These are phyloP conservation scores for Dolichallabes microphthalmus DNA, from an alignment of 2,113 vertebrate genomes.

Conservation along the genomic window DNA sequence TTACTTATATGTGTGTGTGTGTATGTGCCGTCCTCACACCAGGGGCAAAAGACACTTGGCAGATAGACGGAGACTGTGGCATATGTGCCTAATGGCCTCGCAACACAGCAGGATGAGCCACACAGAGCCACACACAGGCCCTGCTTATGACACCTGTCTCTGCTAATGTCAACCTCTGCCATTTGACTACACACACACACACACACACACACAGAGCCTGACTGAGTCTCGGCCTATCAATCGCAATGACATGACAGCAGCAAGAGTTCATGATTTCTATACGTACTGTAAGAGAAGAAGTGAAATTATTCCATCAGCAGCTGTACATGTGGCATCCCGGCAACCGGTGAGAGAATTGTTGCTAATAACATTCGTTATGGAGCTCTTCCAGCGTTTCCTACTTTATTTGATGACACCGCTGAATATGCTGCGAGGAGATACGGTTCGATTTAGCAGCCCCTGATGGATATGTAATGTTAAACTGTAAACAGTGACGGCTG, in stretches of 20 bases:
- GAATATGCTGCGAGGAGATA: neutral
- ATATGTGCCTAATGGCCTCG: conserved; percentile 49
- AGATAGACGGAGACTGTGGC: conserved; percentile 44
- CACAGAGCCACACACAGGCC: conserved; percentile 26
- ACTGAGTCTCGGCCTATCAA: conserved; percentile 36
- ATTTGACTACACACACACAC: conserved; percentile 25
- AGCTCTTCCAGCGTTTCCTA: neutral
- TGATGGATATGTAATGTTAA: neutral
- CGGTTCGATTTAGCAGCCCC: neutral
- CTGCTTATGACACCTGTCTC: conserved; percentile 43
- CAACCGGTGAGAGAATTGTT: conserved; percentile 5
- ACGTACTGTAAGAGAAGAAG: neutral
- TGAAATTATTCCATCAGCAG: neutral
- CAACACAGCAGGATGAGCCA: conserved; percentile 34
- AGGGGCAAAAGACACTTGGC: conserved; percentile 49
- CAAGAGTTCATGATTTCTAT: conserved; percentile 15
- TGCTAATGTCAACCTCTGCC: conserved; percentile 35
- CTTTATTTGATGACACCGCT: neutral
- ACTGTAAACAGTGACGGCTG: neutral
- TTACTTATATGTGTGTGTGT: neutral
- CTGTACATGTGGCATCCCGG: conserved; percentile 19
- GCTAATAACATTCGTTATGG: neutral
- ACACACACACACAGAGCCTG: conserved; percentile 13
- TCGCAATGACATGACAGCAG: conserved; percentile 25
- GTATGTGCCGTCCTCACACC: conserved; percentile 14